phyloP scores from a whole-genome alignment of 1,140 invertebrate species.

The Thalassaphorura encarpata region DNA sequence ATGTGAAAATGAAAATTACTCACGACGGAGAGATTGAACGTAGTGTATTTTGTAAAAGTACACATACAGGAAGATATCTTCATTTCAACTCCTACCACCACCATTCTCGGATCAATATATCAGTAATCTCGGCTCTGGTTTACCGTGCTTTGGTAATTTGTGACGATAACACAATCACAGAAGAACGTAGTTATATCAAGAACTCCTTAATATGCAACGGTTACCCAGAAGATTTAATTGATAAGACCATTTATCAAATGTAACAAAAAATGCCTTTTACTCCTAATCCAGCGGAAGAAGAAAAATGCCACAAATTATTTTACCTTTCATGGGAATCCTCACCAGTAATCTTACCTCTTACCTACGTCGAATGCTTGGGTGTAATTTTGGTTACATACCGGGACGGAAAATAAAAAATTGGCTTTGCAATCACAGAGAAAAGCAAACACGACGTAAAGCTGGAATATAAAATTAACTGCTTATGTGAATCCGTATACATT shows the following conservation, averaged over 20 bases:
- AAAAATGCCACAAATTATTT: too few species aligned
- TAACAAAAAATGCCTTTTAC: too few species aligned
- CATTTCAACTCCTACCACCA: constrained; percentile 10
- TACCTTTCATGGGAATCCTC: neutral
- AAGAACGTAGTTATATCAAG: constrained; percentile 10
- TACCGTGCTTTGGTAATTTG: constrained; percentile 4
- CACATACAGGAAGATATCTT: constrained; percentile 7
- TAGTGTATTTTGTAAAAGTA: constrained; percentile 11
- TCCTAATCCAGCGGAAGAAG: too few species aligned
- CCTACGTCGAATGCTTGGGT: neutral
- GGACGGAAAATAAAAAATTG: neutral
- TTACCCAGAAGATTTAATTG: too few species aligned
- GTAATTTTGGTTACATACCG: neutral
- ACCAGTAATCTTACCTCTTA: neutral
- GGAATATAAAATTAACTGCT: neutral
- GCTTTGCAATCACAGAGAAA: neutral
- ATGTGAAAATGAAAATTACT: constrained; percentile 9
- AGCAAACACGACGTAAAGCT: neutral
- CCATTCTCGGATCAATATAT: constrained; percentile 2
- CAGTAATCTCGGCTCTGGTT: constrained; percentile 7
- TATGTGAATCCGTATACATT: neutral
- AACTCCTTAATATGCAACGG: too few species aligned
- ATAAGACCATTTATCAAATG: too few species aligned
- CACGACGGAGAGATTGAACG: neutral
- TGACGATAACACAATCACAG: neutral